Evolutionary conservation across 2,888 invertebrate species (phyloP).

Genomic region (Nephrotoma guestfalica): DNA sequence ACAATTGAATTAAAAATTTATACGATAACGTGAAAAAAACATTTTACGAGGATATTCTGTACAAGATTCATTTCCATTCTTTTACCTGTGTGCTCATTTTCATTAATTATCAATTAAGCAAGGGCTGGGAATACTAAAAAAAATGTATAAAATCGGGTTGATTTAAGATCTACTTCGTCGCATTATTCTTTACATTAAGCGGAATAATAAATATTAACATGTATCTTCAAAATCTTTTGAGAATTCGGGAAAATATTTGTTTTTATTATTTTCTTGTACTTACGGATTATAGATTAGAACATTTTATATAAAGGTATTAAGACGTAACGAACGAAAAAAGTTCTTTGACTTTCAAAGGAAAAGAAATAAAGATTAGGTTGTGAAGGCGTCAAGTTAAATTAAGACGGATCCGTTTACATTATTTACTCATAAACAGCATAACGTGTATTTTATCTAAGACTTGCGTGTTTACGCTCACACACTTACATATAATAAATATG

Average conservation of each 20-base stretch:
- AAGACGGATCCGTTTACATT: background rate
- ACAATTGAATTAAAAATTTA: too few relatives aligned
- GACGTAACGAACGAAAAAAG: background rate
- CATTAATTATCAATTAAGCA: background rate
- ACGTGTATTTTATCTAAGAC: background rate
- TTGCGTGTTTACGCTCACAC: background rate
- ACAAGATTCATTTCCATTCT: too few relatives aligned
- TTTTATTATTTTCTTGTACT: background rate
- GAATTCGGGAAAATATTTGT: background rate
- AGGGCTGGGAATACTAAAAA: background rate
- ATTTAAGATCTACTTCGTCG: background rate
- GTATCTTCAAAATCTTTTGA: background rate
- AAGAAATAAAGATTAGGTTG: background rate
- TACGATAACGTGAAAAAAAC: too few relatives aligned
- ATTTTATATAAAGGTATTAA: background rate
- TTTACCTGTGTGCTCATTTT: background rate
- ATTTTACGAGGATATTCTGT: too few relatives aligned
- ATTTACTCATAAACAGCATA: background rate
- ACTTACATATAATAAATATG: background rate
- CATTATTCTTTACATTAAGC: background rate
- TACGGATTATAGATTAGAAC: background rate
- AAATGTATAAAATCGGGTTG: background rate
- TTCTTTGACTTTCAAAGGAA: background rate
- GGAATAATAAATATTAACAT: too few relatives aligned
- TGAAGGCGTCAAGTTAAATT: background rate